Base-by-base conservation (phyloP, 2,797 vertebrate species). In the Eremophila alpestris region DNA sequence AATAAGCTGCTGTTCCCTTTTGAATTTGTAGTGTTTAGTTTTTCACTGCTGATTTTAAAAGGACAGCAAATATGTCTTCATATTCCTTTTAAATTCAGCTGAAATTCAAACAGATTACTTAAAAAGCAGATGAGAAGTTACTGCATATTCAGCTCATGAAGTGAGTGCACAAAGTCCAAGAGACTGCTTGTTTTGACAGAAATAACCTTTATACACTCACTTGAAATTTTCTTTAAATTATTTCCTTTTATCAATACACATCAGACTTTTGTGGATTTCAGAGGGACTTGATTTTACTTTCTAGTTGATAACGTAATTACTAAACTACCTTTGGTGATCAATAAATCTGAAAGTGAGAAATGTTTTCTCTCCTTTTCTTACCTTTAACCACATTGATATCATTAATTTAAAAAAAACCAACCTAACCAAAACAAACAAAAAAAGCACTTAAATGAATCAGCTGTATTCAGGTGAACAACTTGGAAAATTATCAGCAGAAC, bases 101-200 rank as follows among this genome's bases (percentile, higher is more conserved):
- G 49, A 68, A 83, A 85, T 85, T 85, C 67, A 89, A 87, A 52
- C 36, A 69, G 59, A 43, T 59, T 51, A 19, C 38, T 60, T 74
- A 36, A 63, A 36, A 73, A 59, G 38, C 32, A 52, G 34, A 64
- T 32, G 18, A 83, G 49, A 60, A 22, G 23, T 51, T 83, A 13
- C 46, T 63, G 58, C 52, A 13, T 60, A 36, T 91, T 83, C 78
- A 27, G 23, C 71, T 94, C 22, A 19, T 60, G 55, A 75, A 54
- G 0, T 60, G 60, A 59, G 27, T 43, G 27, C 32, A 43, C 24
- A 43, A 60, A 75, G 59, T 89, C 74, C 43, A 73, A 76, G 80
- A 80, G 67, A 63, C 83, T 93, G 54, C 91, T 96, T 95, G 75
- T 93, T 73, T 94, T 83, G 43, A 58, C 29, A 67, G 32, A 80